A percentile compares a stretch with the other conserved stretches of the same genome.
Evolutionary conservation across 1,140 invertebrate species (phyloP).

Genomic region (Drosophila kikkawai): DNA sequence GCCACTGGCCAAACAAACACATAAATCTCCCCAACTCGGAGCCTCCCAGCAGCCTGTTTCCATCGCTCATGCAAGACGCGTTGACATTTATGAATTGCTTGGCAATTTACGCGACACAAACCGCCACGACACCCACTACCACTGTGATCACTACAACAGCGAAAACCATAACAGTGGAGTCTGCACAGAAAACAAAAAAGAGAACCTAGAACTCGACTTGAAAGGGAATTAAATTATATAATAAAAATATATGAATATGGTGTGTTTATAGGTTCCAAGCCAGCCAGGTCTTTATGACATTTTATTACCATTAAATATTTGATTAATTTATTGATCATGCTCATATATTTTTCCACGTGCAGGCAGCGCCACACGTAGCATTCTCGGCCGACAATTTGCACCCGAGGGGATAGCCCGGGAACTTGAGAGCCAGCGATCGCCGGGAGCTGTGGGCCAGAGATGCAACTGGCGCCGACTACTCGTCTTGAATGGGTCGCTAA

Average conservation of each 20-base stretch:
- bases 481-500: slow-evolving; percentile 75
- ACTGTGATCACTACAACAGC: slow-evolving; percentile 5
- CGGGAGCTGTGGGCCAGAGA: slow-evolving; percentile 18
- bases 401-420: slow-evolving; percentile 27
- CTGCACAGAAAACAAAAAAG: slow-evolving; percentile 10
- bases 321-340: no score
- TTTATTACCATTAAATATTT: no score
- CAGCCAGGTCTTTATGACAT: background rate
- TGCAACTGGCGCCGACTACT: slow-evolving; percentile 61
- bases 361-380: slow-evolving; percentile 36
- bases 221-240: background rate
- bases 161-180: background rate
- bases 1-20: slow-evolving; percentile 31
- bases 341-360: background rate
- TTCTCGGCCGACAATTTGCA: slow-evolving; percentile 68
- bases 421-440: slow-evolving; percentile 2
- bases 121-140: slow-evolving; percentile 65
- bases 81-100: slow-evolving; percentile 82
- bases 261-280: background rate
- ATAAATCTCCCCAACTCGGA: slow-evolving; percentile 57
- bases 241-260: background rate
- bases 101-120: slow-evolving; percentile 77
- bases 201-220: no score
- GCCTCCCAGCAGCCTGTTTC: slow-evolving; percentile 6
- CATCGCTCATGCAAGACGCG: slow-evolving; percentile 45